Conservation (phyloP, 2,113 vertebrate genomes). For the Pungitius pungitius region DNA sequence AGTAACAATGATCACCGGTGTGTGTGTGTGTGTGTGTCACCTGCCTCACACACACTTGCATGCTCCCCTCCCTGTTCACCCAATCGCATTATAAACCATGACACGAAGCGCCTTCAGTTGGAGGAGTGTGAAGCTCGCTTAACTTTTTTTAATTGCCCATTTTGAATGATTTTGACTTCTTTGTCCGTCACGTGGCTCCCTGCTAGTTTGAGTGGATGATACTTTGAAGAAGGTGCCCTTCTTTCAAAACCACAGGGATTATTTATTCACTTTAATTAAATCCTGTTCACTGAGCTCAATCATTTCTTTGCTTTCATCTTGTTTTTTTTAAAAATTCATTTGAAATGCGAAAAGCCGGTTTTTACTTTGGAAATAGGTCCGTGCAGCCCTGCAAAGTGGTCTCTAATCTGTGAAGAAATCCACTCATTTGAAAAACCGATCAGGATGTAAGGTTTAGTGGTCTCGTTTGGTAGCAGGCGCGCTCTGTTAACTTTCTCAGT, state of each 20-base stretch:
- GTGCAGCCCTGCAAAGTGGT: not conserved
- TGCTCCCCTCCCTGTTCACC: not conserved
- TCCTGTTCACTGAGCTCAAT: not conserved
- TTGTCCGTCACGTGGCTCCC: not conserved
- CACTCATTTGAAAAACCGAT: not conserved
- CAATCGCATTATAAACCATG: conserved; percentile 5
- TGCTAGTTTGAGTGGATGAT: not conserved
- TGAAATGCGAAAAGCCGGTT: not conserved
- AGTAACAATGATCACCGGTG: conserved; percentile 7
- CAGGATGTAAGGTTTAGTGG: not conserved
- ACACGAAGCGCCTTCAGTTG: not conserved
- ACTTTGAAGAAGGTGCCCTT: conserved; percentile 19
- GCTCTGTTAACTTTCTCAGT: conserved; percentile 1
- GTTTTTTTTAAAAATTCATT: conserved; percentile 15
- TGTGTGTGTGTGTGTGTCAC: not conserved
- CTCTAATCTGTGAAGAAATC: not conserved
- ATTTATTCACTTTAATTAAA: not conserved
- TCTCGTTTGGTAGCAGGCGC: not conserved
- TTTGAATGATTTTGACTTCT: not conserved
- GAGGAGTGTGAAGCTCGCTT: not conserved
- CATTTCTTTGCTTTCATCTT: not conserved
- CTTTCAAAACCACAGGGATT: not conserved
- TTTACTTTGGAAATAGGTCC: not conserved
- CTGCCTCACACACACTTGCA: no score
- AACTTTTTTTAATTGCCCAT: not conserved